phyloP scores from a whole-genome alignment of 2,797 vertebrate species.

The Myiotriccus ornatus region DNA sequence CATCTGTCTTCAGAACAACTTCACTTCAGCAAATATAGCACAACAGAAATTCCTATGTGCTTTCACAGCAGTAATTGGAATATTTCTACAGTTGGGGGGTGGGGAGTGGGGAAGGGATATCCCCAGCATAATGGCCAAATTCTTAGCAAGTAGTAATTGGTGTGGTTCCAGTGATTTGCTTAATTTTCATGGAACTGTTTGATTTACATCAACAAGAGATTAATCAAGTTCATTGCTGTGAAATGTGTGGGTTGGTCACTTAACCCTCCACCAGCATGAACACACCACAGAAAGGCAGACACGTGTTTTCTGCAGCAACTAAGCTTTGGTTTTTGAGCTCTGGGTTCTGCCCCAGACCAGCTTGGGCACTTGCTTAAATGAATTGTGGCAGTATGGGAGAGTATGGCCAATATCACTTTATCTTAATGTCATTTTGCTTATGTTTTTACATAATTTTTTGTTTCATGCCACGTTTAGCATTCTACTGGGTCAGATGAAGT shows the following conservation, averaged over 20 bases:
- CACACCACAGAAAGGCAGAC: neutral
- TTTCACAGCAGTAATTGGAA: neutral
- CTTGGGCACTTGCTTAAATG: neutral
- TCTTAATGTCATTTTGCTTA: conserved; percentile 3
- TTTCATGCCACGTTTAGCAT: conserved; percentile 15
- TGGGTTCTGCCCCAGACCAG: neutral
- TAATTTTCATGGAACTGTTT: neutral
- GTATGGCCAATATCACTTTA: neutral
- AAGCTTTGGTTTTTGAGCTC: neutral
- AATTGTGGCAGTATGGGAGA: neutral
- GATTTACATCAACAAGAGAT: neutral
- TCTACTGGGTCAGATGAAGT: conserved; percentile 66
- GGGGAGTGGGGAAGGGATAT: neutral
- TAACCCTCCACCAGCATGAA: neutral
- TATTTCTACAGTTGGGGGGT: neutral
- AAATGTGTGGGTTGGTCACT: neutral
- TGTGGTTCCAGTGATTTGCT: neutral
- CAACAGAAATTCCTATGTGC: neutral
- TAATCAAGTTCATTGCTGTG: neutral
- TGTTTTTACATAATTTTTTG: neutral
- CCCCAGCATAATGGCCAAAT: neutral
- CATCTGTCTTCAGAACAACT: neutral
- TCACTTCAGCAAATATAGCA: neutral
- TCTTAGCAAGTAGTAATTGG: neutral
- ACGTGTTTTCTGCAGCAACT: neutral